Percentiles rank a stretch among this genome's conserved stretches.
Conservation (phyloP, 2,888 invertebrate genomes). For the Polyploca ridens region DNA sequence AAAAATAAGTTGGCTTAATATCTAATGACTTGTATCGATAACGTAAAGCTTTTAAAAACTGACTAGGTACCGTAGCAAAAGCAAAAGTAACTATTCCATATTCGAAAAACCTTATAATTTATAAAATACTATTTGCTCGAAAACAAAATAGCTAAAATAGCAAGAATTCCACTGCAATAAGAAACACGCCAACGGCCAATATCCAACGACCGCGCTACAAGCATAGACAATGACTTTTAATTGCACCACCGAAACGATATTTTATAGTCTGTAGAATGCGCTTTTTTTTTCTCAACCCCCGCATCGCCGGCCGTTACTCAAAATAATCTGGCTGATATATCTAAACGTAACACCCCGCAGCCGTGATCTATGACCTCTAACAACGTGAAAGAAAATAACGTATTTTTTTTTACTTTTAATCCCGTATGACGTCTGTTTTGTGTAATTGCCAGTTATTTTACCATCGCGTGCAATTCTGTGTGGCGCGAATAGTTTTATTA, state of each 20-base stretch:
- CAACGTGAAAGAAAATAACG: slow-evolving; percentile 66
- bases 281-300: slow-evolving; percentile 62
- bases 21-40: no score
- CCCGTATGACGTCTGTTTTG: slow-evolving; percentile 57
- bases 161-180: background rate
- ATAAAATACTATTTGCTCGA: no score
- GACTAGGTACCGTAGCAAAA: no score
- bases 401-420: slow-evolving; percentile 58
- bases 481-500: slow-evolving; percentile 32
- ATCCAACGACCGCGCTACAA: slow-evolving; percentile 22
- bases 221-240: slow-evolving; percentile 67
- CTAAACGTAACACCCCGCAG: slow-evolving; percentile 50
- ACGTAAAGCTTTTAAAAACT: no score
- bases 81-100: no score
- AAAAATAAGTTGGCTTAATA: no score
- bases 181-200: slow-evolving; percentile 16
- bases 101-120: no score
- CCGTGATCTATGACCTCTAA: slow-evolving; percentile 69
- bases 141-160: no score
- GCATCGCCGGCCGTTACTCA: slow-evolving; percentile 72
- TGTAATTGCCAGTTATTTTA: slow-evolving; percentile 49
- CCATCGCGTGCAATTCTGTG: slow-evolving; percentile 47
- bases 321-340: slow-evolving; percentile 81
- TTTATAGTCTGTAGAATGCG: slow-evolving; percentile 70
- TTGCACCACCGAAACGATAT: slow-evolving; percentile 76